Evolutionary conservation across 2,113 vertebrate genomes (phyloP).

Genomic region (Burhinus bistriatus): DNA sequence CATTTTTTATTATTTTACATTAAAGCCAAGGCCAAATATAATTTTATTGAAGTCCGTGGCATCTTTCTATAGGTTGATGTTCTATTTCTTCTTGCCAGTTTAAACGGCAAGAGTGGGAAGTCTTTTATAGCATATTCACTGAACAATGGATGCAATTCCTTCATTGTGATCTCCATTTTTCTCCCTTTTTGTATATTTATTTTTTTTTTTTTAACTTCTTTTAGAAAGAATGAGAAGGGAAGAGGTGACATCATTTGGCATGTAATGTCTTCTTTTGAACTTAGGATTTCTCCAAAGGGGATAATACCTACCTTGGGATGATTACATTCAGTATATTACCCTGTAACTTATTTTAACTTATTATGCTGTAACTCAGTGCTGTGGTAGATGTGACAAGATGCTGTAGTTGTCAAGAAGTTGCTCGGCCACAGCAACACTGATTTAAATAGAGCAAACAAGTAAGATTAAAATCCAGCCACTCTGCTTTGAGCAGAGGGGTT

Average conservation of each 20-base stretch:
- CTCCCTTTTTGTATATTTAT: neutral
- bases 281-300: neutral
- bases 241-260: neutral
- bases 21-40: neutral
- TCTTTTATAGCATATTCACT: neutral
- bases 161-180: neutral
- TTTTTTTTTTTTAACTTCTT: neutral
- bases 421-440: neutral
- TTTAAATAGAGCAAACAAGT: neutral
- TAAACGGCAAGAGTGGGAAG: neutral
- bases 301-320: neutral
- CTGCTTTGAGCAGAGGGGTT: neutral
- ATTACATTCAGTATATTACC: neutral
- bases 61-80: neutral
- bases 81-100: neutral
- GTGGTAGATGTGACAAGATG: neutral
- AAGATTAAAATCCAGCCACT: neutral
- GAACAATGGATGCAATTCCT: neutral
- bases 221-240: neutral
- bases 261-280: neutral
- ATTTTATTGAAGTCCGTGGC: neutral
- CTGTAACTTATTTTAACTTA: neutral
- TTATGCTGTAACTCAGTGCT: neutral
- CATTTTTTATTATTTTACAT: neutral
- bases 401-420: neutral